Base-by-base conservation (phyloP, 2,113 vertebrate species). In the Antennarius striatus region DNA sequence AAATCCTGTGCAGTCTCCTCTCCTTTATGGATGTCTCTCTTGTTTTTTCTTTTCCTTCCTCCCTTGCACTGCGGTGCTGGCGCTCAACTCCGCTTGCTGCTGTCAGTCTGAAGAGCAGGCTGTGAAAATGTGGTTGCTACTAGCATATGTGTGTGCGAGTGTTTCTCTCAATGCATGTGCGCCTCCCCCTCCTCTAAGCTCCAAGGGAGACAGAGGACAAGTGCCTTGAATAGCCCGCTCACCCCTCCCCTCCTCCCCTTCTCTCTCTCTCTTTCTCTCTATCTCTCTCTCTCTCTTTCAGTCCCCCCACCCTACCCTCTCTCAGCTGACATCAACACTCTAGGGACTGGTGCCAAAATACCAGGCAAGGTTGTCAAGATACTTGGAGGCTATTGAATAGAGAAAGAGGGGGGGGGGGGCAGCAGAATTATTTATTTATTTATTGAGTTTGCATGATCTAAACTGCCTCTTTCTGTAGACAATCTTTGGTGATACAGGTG, bases 271-370 rank as follows among this genome's bases (percentile, higher is more conserved):
- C 65, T 56, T 70, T 71, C 56, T 29, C 69, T 29, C 56, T 29
- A 66, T 29, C 29, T 22, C 10, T 16, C 56, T 42, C 65, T 58
- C 65, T 56, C 72, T 71, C 50, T 56, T 42, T 71, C 61, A 45
- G 40, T 53, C 73, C 55, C 56, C 42, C 76, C 61, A 57, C 42
- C 46, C 80, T 67, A 54, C 80, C 47, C 64, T 77, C 76, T 75
- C 88, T 90, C 91, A 93, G 91, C 92, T 93, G 92, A 93, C 90
- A 90, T 89, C 90, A 92, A 91, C 90, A 92, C 88, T 91, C 91
- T 89, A 68, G 86, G 89, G 86, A 90, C 83, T 73, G 53, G 85
- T 92, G 91, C 89, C 89, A 93, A 90, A 91, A 92, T 92, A 89
- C 91, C 91, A 92, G 81, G 79, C 86, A 73, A 86, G 84, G 90